Evolutionary conservation across 2,888 invertebrate species (phyloP).

Genomic region (Charanyca ferruginea): DNA sequence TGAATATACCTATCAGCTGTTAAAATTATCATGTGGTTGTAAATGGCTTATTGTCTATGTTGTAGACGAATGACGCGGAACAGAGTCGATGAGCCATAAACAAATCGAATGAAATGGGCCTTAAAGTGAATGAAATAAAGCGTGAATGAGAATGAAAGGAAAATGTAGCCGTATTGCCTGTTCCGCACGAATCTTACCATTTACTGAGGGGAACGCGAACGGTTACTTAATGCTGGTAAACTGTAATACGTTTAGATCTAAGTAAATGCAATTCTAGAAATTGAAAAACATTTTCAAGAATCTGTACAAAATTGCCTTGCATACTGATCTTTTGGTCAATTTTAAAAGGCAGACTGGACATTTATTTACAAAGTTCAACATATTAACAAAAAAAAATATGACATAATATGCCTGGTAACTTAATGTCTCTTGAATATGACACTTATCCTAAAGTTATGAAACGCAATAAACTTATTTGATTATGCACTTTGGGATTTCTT

Average conservation of each 20-base stretch:
- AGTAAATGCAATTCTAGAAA: constrained; percentile 6
- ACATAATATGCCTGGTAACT: neutral
- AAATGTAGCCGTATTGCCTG: constrained; percentile 38
- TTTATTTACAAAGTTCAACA: no score
- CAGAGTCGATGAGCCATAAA: constrained; percentile 51
- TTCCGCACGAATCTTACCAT: constrained; percentile 54
- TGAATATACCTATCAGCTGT: constrained; percentile 43
- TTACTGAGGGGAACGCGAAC: constrained; percentile 37
- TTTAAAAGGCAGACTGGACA: no score
- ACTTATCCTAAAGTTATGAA: neutral
- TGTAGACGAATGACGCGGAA: constrained; percentile 53
- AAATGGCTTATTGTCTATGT: constrained; percentile 46
- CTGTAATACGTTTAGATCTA: constrained; percentile 3
- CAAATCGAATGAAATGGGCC: constrained; percentile 57
- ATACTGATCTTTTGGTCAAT: no score
- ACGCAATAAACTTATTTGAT: neutral
- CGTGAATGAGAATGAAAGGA: constrained; percentile 63
- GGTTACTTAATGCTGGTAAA: constrained; percentile 36
- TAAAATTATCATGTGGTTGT: constrained; percentile 51
- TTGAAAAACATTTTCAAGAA: neutral
- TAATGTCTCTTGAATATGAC: neutral
- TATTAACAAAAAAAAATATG: neutral
- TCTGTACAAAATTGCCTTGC: neutral
- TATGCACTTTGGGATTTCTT: neutral
- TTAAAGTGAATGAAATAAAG: constrained; percentile 58